phyloP scores from a whole-genome alignment of 1,140 invertebrate genomes.

The Drosophila bifasciata region DNA sequence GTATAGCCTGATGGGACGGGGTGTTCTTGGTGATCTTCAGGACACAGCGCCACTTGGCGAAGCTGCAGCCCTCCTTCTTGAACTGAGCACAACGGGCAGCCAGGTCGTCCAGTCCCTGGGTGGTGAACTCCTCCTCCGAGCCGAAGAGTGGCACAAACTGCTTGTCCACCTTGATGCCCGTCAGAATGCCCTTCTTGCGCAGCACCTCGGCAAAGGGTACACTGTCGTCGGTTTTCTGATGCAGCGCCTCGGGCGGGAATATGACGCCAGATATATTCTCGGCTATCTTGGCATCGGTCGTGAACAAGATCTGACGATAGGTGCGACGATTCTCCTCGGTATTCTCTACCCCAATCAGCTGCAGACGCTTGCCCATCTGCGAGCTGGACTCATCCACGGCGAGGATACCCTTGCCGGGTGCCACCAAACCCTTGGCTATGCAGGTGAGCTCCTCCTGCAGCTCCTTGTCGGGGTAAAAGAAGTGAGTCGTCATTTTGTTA shows the following conservation, averaged over 20 bases:
- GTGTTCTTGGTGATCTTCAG: constrained; percentile 96
- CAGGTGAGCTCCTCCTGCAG: constrained; percentile 94
- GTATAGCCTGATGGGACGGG: constrained; percentile 94
- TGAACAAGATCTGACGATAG: constrained; percentile 96
- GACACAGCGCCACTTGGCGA: constrained; percentile 99
- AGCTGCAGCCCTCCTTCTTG: constrained; percentile 98
- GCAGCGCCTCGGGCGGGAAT: constrained; percentile 98
- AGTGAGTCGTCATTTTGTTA: constrained; percentile 89
- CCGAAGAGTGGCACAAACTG: constrained; percentile 95
- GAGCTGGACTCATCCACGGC: constrained; percentile 93
- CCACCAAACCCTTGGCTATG: constrained; percentile 95
- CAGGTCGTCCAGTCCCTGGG: constrained; percentile 97
- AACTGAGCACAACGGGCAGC: constrained; percentile 97
- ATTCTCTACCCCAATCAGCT: constrained; percentile 89
- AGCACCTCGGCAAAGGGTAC: constrained; percentile 92
- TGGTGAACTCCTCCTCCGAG: constrained; percentile 96
- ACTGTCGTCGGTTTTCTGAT: constrained; percentile 95
- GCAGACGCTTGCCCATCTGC: constrained; percentile 94
- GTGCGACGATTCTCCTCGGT: constrained; percentile 94
- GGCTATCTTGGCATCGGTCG: constrained; percentile 89
- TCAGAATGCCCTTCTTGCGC: constrained; percentile 93
- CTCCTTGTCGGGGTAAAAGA: constrained; percentile 92
- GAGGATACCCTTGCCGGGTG: constrained; percentile 95
- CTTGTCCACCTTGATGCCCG: constrained; percentile 96
- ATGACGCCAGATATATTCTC: constrained; percentile 95